Base-by-base conservation (phyloP, 2,113 vertebrate genomes). In the Pomatostomus ruficeps region DNA sequence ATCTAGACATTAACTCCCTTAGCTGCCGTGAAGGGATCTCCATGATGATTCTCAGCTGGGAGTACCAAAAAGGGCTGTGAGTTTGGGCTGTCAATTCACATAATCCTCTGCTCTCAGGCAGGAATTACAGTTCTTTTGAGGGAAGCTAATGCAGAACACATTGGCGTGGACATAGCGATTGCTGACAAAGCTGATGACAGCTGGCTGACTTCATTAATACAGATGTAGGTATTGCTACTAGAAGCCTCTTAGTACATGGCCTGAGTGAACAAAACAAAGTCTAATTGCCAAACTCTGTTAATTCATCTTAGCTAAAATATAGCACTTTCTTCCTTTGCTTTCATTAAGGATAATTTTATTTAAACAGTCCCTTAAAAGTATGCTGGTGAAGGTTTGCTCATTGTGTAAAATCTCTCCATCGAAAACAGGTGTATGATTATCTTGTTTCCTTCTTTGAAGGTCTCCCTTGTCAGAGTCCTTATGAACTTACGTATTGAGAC, bases 61-160 rank as follows among this genome's bases (percentile, higher is more conserved):
- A 85, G 45, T 23, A 38, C 51, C 88, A 63, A 78, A 85, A 93
- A 84, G 46, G 72, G 40, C 51, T 70, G 14, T 17, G 35, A 84
- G 49, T 93, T 68, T 72, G 52, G 86, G 66, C 25, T 68, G 75
- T 82, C 61, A 87, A 55, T 76, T 91, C 89, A 83, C 40, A 52
- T 92, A 94, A 89, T 84, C 40, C 88, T 93, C 46, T 87, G 49
- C 35, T 95, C 61, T 94, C 76, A 84, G 77, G 42, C 67, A 86
- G 79, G 79, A 88, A 91, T 93, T 87, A 68, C 17, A 73, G 45
- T 81, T 93, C 82, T 95, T 93, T 57, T 63, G 90, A 82, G 66
- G 58, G 85, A 81, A 93, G 76, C 43, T 90, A 76, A 79, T 71
- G 63, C 77, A 92, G 88, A 91, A 72, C 80, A 51, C 43, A 62